Conservation (phyloP, 2,888 invertebrate species). For the Lepas anatifera region DNA sequence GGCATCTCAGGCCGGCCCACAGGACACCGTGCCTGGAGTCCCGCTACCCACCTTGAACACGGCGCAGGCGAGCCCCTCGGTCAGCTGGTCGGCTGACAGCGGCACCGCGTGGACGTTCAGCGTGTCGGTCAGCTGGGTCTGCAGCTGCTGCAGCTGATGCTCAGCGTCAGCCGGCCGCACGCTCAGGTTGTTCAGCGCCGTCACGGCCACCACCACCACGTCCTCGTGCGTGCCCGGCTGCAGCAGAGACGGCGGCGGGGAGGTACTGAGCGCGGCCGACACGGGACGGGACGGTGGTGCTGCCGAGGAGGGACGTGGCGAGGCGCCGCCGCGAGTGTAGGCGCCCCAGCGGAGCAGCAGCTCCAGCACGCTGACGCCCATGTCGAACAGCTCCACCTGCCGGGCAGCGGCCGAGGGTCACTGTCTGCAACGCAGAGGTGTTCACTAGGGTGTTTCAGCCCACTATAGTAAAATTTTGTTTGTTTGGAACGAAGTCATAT, state of each 20-base stretch:
- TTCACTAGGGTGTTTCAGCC: too few species aligned
- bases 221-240: not conserved
- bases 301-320: not conserved
- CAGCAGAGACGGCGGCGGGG: not conserved
- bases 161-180: not conserved
- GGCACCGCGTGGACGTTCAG: not conserved
- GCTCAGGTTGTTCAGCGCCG: not conserved
- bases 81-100: not conserved
- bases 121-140: not conserved
- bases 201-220: not conserved
- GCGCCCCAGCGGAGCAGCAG: not conserved
- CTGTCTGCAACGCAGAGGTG: too few species aligned
- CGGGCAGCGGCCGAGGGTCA: too few species aligned
- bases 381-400: slow-evolving; percentile 9
- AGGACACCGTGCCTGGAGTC: not conserved
- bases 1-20: not conserved
- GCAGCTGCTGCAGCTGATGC: not conserved
- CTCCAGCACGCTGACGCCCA: not conserved
- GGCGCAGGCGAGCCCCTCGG: not conserved
- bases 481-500: too few species aligned
- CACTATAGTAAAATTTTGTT: too few species aligned
- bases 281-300: not conserved
- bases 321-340: not conserved
- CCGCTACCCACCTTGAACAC: not conserved
- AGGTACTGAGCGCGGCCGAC: not conserved